phyloP scores from a whole-genome alignment of 2,888 invertebrate genomes.

The Psylliodes chrysocephalus region DNA sequence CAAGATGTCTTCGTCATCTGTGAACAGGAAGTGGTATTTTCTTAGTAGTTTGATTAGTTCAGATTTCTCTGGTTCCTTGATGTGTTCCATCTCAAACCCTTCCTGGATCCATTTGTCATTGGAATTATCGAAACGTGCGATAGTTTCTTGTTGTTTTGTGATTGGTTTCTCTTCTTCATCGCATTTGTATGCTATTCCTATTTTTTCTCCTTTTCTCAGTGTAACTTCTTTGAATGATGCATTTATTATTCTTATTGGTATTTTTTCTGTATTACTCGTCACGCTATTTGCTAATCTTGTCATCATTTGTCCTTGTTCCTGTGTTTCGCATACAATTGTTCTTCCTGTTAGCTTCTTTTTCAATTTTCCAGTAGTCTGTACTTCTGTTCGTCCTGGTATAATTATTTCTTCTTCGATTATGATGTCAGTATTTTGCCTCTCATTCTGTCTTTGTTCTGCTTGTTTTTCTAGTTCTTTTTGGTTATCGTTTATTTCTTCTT shows the following conservation, averaged over 20 bases:
- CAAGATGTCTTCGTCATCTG: slow-evolving; percentile 13
- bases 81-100: slow-evolving; percentile 22
- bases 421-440: background rate
- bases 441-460: background rate
- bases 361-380: background rate
- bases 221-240: background rate
- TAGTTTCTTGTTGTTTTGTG: background rate
- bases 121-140: slow-evolving; percentile 3
- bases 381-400: background rate
- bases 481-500: too few species aligned
- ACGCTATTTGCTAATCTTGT: background rate
- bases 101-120: slow-evolving; percentile 20
- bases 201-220: slow-evolving; percentile 1
- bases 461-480: too few species aligned
- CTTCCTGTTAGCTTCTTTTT: background rate
- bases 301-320: background rate
- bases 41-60: background rate
- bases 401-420: background rate
- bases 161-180: background rate
- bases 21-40: slow-evolving; percentile 16
- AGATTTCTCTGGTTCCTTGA: background rate
- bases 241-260: slow-evolving; percentile 2
- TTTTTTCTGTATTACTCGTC: background rate
- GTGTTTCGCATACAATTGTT: background rate
- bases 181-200: slow-evolving; percentile 1